Base-by-base conservation (phyloP, 2,888 invertebrate species). In the Baccha elongata region DNA sequence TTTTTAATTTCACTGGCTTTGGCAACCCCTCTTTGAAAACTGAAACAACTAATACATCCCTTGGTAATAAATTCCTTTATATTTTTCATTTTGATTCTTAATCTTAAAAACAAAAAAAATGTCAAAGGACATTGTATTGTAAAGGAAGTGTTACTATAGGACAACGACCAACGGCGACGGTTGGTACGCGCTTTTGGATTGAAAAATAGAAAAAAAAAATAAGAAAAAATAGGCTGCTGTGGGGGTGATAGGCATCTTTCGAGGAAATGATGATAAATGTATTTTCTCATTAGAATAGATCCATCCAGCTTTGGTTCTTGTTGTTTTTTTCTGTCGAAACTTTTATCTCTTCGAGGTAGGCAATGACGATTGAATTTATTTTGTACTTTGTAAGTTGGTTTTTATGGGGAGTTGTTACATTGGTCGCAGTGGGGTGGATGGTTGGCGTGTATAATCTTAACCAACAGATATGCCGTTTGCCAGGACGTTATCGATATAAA, bases 221-320 rank as follows among this genome's bases (percentile, higher is more conserved):
- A 15, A 46, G 40, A 35, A 52, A 44, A 37, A 21, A 48, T 26
- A 10, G 60, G 29, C 15, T 23, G 13, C 8, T 55, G 55, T 46
- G 19, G 10, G 42, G 55, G 46, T 55, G 69, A 55, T 23, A 32
- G 42, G 46, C 55, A 58, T 52, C 50, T 40, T 46, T 65, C 29
- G 15, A 23, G 76, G 69, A 76, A 67, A 76, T 81, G 71, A 81
- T 81, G 81, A 81, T 76, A 81, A 81, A 81, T 81, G 76, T 65
- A 76, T 75, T 69, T 76, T 76, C 76, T 72, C 81, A 76, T 76
- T 81, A 72, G 71, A 80, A 80, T 74, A 65, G 64, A 74, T 69
- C 52, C 68, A 58, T 64, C 55, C 21, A 32, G 60, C 48, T 60
- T 68, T 53, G 32, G 53, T 23, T 13, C 40, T 26, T 19, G 21